Conservation (phyloP, 2,113 vertebrate genomes). For the human (Homo sapiens) region GRCh38 chr4:10415001-10415500, state of each 20-base stretch:
- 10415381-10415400: neutral
- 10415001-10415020: neutral
- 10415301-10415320: neutral
- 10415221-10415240: neutral
- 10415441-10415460: neutral
- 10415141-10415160: neutral
- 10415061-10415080: fast-evolving
- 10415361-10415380: neutral
- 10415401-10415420: neutral
- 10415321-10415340: neutral
- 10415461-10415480: neutral
- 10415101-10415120: neutral
- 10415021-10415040: neutral
- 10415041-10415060: neutral
- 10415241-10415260: neutral
- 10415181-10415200: neutral
- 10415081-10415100: neutral
- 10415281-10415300: neutral
- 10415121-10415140: neutral
- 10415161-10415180: neutral
- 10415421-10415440: neutral
- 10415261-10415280: too few species aligned
- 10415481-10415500: neutral
- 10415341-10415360: neutral
- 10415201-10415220: neutral